A percentile compares a stretch with the other conserved stretches of the same genome.
phyloP scores from a whole-genome alignment of 2,888 invertebrate species.

The Trissoscelio sp. region DNA sequence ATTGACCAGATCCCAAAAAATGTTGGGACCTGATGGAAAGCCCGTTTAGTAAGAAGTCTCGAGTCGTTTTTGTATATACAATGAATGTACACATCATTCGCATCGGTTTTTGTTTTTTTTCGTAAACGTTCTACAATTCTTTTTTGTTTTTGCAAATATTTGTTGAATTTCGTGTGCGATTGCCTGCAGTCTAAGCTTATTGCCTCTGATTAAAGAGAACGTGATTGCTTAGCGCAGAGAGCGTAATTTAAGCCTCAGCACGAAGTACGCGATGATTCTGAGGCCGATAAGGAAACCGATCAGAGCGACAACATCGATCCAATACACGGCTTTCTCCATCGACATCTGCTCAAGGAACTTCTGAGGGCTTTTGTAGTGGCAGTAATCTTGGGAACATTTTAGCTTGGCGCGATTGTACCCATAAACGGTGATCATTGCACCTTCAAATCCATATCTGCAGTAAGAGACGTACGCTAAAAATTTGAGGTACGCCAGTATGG shows the following conservation, averaged over 20 bases:
- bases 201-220: conserved; percentile 39
- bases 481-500: conserved; percentile 93
- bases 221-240: conserved; percentile 80
- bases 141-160: conserved; percentile 1
- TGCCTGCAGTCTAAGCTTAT: conserved; percentile 37
- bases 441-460: conserved; percentile 96
- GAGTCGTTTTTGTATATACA: conserved; percentile 30
- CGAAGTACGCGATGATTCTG: conserved; percentile 91
- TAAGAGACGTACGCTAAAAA: conserved; percentile 96
- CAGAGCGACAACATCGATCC: conserved; percentile 93
- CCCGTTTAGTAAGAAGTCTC: conserved; percentile 46
- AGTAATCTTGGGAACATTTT: conserved; percentile 92
- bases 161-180: neutral
- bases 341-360: conserved; percentile 94
- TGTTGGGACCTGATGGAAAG: conserved; percentile 48
- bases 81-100: conserved; percentile 19
- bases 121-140: conserved; percentile 13
- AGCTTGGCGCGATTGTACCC: conserved; percentile 92
- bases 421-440: conserved; percentile 95
- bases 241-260: conserved; percentile 91
- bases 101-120: neutral
- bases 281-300: conserved; percentile 91
- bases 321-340: conserved; percentile 90
- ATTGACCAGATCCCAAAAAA: conserved; percentile 43
- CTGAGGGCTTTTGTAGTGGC: conserved; percentile 91